Evolutionary conservation across 2,888 invertebrate genomes (phyloP), one percentile per base, ranked within the genome.

Genomic region (Branchellion lobata): DNA sequence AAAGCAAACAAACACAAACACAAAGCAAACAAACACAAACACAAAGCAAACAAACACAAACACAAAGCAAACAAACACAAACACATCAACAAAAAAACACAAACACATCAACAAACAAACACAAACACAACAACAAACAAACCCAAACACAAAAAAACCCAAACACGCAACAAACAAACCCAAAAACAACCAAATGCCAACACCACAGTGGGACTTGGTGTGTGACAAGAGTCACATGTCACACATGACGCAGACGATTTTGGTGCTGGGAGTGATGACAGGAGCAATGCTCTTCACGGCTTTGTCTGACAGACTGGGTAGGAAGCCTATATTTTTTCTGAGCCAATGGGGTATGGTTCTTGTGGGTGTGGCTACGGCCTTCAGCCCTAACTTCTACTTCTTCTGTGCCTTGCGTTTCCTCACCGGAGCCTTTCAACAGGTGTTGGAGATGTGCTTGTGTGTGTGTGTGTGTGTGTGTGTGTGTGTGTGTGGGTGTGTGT

Each of bases 341-440:
- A 80, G 81, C 65, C 82, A 83, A 47, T 82, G 82, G 82, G 81
- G 80, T 61, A 82, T 83, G 81, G 81, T 84, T 21, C 78, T 81
- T 2, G 80, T 84, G 21, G 83, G 82, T 3, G 53, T 82, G 18
- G 73, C 71, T 78, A 83, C 82, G 0, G 81, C 83, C 5, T 83
- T 83, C 78, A 80, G 80, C 78, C 81, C 74, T 27, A 83, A 83
- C 80, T 83, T 82, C 79, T 83, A 83, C 78, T 74, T 81, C 31
- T 84, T 84, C 80, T 51, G 79, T 21, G 80, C 78, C n/a, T 73
- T 84, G 40, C 47, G 84, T n/a, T 82, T 84, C 80, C 69, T 82
- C 51, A 81, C 82, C 1, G 84, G 84, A 11, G 81, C 82, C 34
- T 78, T 84, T 33, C 84, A 84, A 65, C 84, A 84, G 83, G 84